Evolutionary conservation across 2,888 invertebrate genomes (phyloP), one percentile per base, ranked within the genome.

Genomic region (Caenorhabditis auriculariae): DNA sequence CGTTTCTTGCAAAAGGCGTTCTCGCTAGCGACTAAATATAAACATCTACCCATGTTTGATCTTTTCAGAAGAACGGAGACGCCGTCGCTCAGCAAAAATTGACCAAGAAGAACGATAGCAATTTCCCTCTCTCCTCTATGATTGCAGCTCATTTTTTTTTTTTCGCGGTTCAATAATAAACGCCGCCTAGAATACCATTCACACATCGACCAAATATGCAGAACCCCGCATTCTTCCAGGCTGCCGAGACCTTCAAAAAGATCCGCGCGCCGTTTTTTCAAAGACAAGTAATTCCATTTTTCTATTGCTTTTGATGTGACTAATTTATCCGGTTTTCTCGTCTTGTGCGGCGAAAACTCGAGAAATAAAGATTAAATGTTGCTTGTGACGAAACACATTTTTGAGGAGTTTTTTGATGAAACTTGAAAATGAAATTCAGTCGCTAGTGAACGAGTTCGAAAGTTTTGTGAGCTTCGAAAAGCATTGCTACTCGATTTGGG

Each of bases 401-500:
- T 12, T 4, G 12, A 29, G 29, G 15, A 27, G n/a, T 17, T 46
- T 46, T 46, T 17, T 46, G 12, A n/a, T 17, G 3, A 4, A 17
- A 17, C 29, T 37, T 12, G 9, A 28, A 44, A 46, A 17, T 27
- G 9, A 26, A 46, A 29, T 28, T 21, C 51, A 52, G 7, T 26
- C 32, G 50, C 42, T 62, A 23, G 29, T 68, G 12, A 69, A 71
- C 41, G 66, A 73, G 42, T 73, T 70, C 35, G 75, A 75, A 44
- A 38, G 68, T 4, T 63, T 69, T 47, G 56, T 62, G 15, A 58
- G 55, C 9, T 75, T 75, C 59, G 72, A 75, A 32, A 68, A 66
- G 29, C 64, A 68, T 41, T 66, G 71, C 7, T 62, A 62, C 45
- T 42, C 56, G 5, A 50, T 73, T 5, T 75, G 71, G 71, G 75